Base-by-base conservation (phyloP, 2,888 invertebrate species). In the Microplitis manilae region DNA sequence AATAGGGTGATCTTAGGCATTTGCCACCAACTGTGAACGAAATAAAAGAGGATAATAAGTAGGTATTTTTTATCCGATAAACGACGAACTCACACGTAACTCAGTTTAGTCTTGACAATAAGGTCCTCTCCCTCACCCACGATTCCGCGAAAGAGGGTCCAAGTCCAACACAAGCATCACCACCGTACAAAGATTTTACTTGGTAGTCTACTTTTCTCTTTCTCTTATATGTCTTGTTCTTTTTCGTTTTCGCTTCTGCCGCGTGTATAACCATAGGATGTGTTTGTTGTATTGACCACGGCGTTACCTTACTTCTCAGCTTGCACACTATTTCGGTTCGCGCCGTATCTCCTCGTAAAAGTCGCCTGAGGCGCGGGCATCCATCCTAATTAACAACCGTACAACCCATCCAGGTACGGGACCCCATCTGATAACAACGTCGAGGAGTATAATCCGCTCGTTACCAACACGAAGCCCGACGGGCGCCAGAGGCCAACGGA, bases 331-430 rank as follows among this genome's bases (percentile, higher is more conserved):
- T 87, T 87, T 87, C 84, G 86, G 87, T 85, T 87, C 85, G 86
- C 86, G 84, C 85, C 85, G 86, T 85, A 86, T 86, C 86, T 87
- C 86, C 87, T 88, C 87, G 89, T 88, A 89, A 89, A 89, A 88
- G 88, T 89, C 88, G 87, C 86, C 89, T 84, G 84, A 87, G 88
- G 88, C 88, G 87, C 86, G 87, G 88, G 87, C 89, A 89, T 89
- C 88, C 88, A 89, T 90, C 89, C 89, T 89, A 90, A 90, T 90
- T 90, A 90, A 88, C 89, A 87, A 87, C 86, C 86, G 83, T 84
- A 87, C 86, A 85, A 86, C 85, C 86, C 85, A 86, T 59, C 71
- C 67, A 50, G 50, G 85, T 86, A 87, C 85, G 86, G 86, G 86
- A 87, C 88, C 30, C 30, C 87, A 88, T 88, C 89, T 88, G 89